Conservation (phyloP, 2,113 vertebrate species). For the Elephantulus edwardii region DNA sequence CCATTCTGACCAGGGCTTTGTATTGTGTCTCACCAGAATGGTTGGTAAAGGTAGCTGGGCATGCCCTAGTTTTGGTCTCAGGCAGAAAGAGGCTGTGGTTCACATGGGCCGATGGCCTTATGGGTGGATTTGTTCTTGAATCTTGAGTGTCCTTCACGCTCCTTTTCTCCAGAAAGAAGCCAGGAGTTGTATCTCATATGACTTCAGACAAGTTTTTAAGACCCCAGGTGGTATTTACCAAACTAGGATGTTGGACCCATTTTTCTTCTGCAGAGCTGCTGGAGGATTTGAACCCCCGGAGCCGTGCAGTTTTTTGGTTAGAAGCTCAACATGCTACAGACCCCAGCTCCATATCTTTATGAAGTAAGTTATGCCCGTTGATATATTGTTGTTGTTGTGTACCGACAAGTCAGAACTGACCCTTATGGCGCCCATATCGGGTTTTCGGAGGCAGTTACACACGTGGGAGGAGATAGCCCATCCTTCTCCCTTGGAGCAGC, state of each 20-base stretch:
- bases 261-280: no score
- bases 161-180: background rate
- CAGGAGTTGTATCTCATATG: background rate
- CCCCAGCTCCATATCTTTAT: background rate
- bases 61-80: background rate
- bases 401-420: no score
- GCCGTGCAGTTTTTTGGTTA: no score
- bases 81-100: background rate
- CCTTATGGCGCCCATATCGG: no score
- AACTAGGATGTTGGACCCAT: background rate
- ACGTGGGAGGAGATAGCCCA: no score
- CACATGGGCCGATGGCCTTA: background rate
- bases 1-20: background rate
- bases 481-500: no score
- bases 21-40: background rate
- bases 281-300: no score
- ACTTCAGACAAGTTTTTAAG: background rate
- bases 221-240: background rate
- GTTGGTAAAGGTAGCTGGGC: background rate
- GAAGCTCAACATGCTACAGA: no score
- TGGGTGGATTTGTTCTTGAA: background rate
- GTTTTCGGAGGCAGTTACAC: no score
- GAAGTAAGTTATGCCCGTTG: background rate
- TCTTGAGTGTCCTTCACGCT: background rate
- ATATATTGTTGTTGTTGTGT: no score